These are phyloP conservation scores for Noctua janthe DNA, from an alignment of 2,888 invertebrate genomes.

Conservation along the genomic window DNA sequence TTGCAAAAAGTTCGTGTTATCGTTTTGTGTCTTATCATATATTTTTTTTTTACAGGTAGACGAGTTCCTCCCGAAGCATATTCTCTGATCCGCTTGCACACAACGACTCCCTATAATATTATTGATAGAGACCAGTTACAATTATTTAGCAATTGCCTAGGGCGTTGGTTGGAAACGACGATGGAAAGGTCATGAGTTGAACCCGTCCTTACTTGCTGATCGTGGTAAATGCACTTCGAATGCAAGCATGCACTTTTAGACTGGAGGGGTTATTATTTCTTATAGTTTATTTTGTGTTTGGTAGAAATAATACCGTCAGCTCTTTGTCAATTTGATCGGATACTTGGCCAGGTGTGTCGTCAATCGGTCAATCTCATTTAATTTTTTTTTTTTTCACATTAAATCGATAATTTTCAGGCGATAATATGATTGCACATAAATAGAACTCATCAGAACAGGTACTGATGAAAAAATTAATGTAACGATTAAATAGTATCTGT, in stretches of 20 bases:
- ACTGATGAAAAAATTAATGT: neutral
- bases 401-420: neutral
- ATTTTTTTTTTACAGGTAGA: neutral
- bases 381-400: neutral
- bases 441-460: neutral
- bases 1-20: neutral
- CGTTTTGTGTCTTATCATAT: neutral
- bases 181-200: constrained; percentile 52
- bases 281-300: neutral
- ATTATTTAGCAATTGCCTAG: constrained; percentile 34
- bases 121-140: constrained; percentile 13
- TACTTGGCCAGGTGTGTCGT: neutral
- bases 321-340: neutral
- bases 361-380: neutral
- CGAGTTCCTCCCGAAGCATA: neutral
- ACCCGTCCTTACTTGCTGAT: constrained; percentile 35
- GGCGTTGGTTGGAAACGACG: constrained; percentile 51
- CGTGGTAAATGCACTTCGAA: constrained; percentile 26
- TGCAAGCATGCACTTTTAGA: constrained; percentile 29
- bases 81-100: neutral
- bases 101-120: constrained; percentile 7
- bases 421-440: neutral
- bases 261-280: neutral
- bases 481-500: neutral
- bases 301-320: neutral